Evolutionary conservation across 2,888 invertebrate species (phyloP).

Genomic region (Lagria hirta): DNA sequence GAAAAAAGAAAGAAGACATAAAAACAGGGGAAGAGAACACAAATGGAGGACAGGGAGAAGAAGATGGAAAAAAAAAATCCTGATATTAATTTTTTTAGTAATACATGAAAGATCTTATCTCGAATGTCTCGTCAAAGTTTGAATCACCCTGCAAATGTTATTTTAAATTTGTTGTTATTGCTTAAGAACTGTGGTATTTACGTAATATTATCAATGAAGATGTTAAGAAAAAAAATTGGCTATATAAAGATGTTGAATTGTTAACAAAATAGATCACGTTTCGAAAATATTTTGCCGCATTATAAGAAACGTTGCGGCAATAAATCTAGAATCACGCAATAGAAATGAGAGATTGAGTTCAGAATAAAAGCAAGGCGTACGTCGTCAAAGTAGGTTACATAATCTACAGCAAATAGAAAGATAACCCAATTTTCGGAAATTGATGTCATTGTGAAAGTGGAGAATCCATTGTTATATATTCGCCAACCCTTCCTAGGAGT

Average conservation of each 20-base stretch:
- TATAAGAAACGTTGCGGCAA: conserved; percentile 3
- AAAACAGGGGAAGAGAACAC: too few species aligned
- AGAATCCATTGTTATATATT: conserved; percentile 8
- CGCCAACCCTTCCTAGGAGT: conserved; percentile 8
- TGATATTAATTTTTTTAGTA: too few species aligned
- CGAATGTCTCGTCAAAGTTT: too few species aligned
- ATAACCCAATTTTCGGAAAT: conserved; percentile 32
- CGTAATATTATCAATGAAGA: conserved; percentile 1
- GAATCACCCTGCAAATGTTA: too few species aligned
- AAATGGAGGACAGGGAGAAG: too few species aligned
- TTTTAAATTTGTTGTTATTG: conserved; percentile 3
- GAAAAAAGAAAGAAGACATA: too few species aligned
- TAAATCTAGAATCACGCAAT: conserved; percentile 14
- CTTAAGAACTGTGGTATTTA: neutral
- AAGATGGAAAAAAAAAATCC: too few species aligned
- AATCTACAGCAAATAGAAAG: conserved; percentile 32
- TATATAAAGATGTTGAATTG: neutral
- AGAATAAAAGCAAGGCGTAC: conserved; percentile 22
- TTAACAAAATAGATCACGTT: conserved; percentile 1
- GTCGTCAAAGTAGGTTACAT: conserved; percentile 32
- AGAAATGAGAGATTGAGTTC: conserved; percentile 21
- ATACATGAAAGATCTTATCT: too few species aligned
- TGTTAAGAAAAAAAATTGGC: conserved; percentile 1
- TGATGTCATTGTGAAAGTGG: conserved; percentile 18
- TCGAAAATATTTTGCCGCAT: conserved; percentile 5